phyloP scores from a whole-genome alignment of 2,797 vertebrate genomes.

The Neopelma chrysocephalum region DNA sequence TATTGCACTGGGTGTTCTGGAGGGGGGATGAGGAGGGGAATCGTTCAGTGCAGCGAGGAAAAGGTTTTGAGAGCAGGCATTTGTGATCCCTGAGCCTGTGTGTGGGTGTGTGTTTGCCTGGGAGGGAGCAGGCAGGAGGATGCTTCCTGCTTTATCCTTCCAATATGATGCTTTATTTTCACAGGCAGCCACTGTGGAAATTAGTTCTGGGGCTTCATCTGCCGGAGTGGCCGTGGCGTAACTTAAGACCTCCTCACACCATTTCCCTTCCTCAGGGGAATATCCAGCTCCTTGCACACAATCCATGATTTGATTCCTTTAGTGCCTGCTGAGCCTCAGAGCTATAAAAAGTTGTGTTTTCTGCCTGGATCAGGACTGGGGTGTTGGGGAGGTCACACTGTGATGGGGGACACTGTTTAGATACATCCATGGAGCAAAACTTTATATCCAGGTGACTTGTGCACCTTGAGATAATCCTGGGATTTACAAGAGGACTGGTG shows the following conservation, averaged over 20 bases:
- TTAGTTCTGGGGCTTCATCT: not conserved
- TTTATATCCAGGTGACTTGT: not conserved
- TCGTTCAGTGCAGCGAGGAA: not conserved
- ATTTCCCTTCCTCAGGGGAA: not conserved
- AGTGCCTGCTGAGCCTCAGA: not conserved
- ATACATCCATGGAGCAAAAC: not conserved
- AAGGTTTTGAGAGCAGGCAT: not conserved
- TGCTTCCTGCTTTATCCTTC: slow-evolving; percentile 25
- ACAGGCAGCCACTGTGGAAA: not conserved
- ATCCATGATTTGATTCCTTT: not conserved
- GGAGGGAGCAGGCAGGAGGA: slow-evolving; percentile 2
- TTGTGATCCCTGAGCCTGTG: slow-evolving; percentile 19
- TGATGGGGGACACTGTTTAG: not conserved
- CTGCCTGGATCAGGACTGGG: not conserved
- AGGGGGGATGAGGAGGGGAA: not conserved
- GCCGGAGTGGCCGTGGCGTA: not conserved
- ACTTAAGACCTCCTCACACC: not conserved
- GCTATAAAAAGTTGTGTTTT: not conserved
- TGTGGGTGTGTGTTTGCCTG: slow-evolving; percentile 58
- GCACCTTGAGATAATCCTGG: fast-evolving
- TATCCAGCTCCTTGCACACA: not conserved
- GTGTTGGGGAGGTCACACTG: fast-evolving
- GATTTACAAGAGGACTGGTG: not conserved
- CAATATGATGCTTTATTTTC: not conserved
- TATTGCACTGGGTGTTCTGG: not conserved